Base-by-base conservation (phyloP, 2,113 vertebrate genomes). In the Cepphus grylle region DNA sequence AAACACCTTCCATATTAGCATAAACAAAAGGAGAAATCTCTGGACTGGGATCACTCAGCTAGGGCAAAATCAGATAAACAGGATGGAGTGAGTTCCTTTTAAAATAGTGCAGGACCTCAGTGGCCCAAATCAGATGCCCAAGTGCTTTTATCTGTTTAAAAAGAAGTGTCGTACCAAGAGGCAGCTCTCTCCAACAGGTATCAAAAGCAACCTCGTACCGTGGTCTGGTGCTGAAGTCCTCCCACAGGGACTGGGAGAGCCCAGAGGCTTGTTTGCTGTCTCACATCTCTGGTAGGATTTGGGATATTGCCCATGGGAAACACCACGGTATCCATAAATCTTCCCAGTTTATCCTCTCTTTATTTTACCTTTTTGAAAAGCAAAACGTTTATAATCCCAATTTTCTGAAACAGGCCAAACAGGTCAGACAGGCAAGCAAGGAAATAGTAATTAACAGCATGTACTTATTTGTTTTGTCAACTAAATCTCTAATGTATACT, bases 21-120 rank as follows among this genome's bases (percentile, higher is more conserved):
- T 96, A 96, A 97, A 95, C 86, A 97, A 97, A 96, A 73, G 85
- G 92, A 96, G 94, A 96, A 92, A 96, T 94, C 95, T 96, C 80
- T 95, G 93, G 80, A 88, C 72, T 87, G 86, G 88, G 86, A 96
- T 97, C 90, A 88, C 86, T 94, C 92, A 94, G 84, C 81, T 78
- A 84, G 86, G 61, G 88, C 84, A 92, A 93, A 97, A 94, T 96
- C 86, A 96, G 88, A 95, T 88, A 88, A 94, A 82, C 61, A 87
- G 84, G 62, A 94, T 86, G 77, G 81, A 94, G 42, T 38, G 66
- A 90, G 58, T 73, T 93, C 82, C 50, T 91, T 91, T 92, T 71
- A 42, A 94, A 95, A 43, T 42, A 94, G 87, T 50, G 65, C 62
- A 86, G 90, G 63, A 93, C 89, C 66, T 81, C 74, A 43, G 34